phyloP scores from a whole-genome alignment of 2,113 vertebrate genomes.

The Hyla sarda region DNA sequence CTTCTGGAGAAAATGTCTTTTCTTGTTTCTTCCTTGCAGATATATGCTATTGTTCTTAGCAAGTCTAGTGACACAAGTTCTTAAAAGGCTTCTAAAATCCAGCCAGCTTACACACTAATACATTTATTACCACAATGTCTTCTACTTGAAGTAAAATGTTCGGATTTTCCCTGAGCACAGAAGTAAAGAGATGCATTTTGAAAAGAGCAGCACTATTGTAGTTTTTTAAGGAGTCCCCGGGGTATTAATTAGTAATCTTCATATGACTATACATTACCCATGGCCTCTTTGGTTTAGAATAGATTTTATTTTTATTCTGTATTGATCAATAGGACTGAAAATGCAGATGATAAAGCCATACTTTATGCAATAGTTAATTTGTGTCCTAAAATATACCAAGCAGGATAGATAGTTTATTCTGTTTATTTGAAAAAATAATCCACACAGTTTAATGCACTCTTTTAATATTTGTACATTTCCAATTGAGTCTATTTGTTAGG shows the following conservation, averaged over 20 bases:
- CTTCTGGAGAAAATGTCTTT: background rate
- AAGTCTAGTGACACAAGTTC: constrained; percentile 36
- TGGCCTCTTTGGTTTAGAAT: constrained; percentile 52
- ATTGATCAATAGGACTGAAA: constrained; percentile 54
- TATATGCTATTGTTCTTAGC: constrained; percentile 22
- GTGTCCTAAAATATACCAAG: constrained; percentile 9
- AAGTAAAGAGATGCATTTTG: constrained; percentile 55
- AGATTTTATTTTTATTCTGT: constrained; percentile 40
- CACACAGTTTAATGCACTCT: background rate
- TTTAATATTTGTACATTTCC: background rate
- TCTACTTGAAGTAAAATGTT: constrained; percentile 47
- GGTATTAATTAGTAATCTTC: constrained; percentile 56
- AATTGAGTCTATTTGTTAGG: too few relatives aligned
- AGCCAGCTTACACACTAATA: constrained; percentile 29
- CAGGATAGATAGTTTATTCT: background rate
- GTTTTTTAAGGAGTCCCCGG: constrained; percentile 52
- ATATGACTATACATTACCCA: constrained; percentile 49
- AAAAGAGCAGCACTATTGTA: constrained; percentile 58
- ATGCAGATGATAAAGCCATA: constrained; percentile 45
- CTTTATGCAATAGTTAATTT: constrained; percentile 19
- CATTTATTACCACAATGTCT: constrained; percentile 51
- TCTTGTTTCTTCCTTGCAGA: background rate
- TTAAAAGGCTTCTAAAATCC: constrained; percentile 33
- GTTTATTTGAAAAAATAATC: background rate
- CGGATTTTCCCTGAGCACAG: constrained; percentile 44